phyloP scores from a whole-genome alignment of 1,140 invertebrate species.

The Papilio polytes region DNA sequence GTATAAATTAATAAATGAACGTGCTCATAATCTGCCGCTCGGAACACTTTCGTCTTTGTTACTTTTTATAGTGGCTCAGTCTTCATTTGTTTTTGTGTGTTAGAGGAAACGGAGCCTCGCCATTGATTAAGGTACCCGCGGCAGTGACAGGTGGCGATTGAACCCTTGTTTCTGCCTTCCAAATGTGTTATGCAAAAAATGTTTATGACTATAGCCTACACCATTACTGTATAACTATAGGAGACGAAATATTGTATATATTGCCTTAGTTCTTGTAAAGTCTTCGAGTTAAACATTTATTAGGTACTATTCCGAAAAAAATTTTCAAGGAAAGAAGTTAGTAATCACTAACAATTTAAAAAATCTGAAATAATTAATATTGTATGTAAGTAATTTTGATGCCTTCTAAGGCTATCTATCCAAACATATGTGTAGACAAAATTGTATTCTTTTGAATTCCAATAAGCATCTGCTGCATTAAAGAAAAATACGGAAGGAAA shows the following conservation, averaged over 20 bases:
- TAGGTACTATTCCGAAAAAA: too few relatives aligned
- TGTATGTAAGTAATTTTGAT: neutral
- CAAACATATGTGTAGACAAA: neutral
- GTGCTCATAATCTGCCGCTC: conserved; percentile 80
- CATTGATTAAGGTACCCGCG: conserved; percentile 72
- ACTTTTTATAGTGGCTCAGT: conserved; percentile 66
- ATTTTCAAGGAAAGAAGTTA: too few relatives aligned
- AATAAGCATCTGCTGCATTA: conserved; percentile 7
- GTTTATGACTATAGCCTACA: neutral
- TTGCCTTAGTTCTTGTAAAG: neutral
- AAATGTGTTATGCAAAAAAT: neutral
- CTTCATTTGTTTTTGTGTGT: conserved; percentile 78
- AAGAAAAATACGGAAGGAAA: conserved; percentile 64
- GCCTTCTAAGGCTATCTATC: neutral
- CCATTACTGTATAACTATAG: neutral
- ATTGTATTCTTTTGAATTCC: neutral
- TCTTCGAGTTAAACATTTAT: neutral
- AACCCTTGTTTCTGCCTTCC: conserved; percentile 43
- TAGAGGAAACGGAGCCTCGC: conserved; percentile 69
- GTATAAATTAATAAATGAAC: conserved; percentile 84
- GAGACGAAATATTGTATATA: neutral
- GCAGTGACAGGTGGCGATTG: conserved; percentile 68
- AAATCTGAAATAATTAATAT: neutral
- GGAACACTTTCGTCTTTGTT: conserved; percentile 82
- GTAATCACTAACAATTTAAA: neutral